Base-by-base conservation (phyloP, 2,113 vertebrate genomes). In the Saimiri boliviensis region DNA sequence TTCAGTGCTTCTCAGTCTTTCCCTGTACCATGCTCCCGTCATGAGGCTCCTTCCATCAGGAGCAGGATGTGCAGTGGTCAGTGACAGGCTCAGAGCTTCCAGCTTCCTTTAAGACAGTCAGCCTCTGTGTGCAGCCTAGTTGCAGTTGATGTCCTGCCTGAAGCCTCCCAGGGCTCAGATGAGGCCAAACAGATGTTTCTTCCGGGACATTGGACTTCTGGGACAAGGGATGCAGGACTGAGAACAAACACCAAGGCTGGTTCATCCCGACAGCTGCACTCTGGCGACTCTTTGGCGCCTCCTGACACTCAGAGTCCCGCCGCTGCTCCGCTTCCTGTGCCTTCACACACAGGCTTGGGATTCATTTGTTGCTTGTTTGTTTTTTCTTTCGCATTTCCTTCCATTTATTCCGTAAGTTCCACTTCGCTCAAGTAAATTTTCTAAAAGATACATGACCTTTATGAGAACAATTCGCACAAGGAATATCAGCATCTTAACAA, bases 231-330 rank as follows among this genome's bases (percentile, higher is more conserved):
- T 32, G 47, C 16, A 40, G 56, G 52, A n/a, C 40, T 14, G 80
- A 40, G 32, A 76, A 49, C 11, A 4, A 14, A 27, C 56, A 25
- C 54, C 1, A 2, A 4, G 10, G 2, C 63, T 19, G 21, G 3
- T 2, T 14, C 37, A 6, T 4, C 10, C n/a, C 17, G 16, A 6
- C 2, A 8, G 27, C 60, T 6, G 3, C 3, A 7, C 20, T 35
- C n/a, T 8, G 32, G 17, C 0, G 73, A n/a, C n/a, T n/a, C n/a
- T n/a, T n/a, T n/a, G n/a, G n/a, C n/a, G n/a, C n/a, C n/a, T n/a
- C n/a, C n/a, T n/a, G n/a, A n/a, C n/a, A 8, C 58, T 1, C 6
- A 2, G 19, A 4, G 1, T 17, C 35, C 7, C 1, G 47, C 13
- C 1, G 0, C 40, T 25, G 10, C 21, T 17, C 63, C 0, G 3